Base-by-base conservation (phyloP, 2,888 invertebrate species). In the Aspidapion aeneum region DNA sequence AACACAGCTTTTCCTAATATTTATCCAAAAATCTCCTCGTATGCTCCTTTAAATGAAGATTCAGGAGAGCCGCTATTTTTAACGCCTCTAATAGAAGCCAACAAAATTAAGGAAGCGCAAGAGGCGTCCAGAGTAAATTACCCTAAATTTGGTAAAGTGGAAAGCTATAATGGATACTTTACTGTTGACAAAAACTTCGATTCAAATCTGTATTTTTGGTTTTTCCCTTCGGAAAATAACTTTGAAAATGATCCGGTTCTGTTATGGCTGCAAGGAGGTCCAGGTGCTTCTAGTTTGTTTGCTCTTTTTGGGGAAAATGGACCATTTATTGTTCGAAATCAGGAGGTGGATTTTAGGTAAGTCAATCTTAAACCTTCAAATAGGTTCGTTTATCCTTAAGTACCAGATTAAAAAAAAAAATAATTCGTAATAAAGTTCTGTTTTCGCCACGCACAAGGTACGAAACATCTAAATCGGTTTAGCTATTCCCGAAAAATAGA, bases 161-260 rank as follows among this genome's bases (percentile, higher is more conserved):
- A 82, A 68, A 90, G 90, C 71, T 90, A 89, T 73, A 83, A 90
- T 16, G 90, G 91, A 18, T 94, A 87, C 74, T 82, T 94, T 62
- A 94, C 93, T 0, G 93, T 94, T 1, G 88, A 94, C 75, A 84
- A 87, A 68, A 78, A 82, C 0, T 87, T 82, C 73, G 85, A 90
- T 68, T 90, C 91, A 0, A 93, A 93, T 74, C 84, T 91, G 78
- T 94, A 93, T 80, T 92, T 94, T 78, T 94, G 94, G 94, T 94
- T 90, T 74, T 93, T 94, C 75, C 92, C 92, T 0, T 87, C 92
- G 0, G 76, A 82, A 72, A 80, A 81, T 0, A 58, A 69, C 21
- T 60, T 50, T 50, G 80, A 81, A 63, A 77, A 81, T 51, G 89
- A 90, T 1, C 91, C 90, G 0, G 88, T 93, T 0, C 78, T 91